These are phyloP conservation scores for Dendrocopos noguchii DNA, from an alignment of 2,113 vertebrate species.

Conservation along the genomic window DNA sequence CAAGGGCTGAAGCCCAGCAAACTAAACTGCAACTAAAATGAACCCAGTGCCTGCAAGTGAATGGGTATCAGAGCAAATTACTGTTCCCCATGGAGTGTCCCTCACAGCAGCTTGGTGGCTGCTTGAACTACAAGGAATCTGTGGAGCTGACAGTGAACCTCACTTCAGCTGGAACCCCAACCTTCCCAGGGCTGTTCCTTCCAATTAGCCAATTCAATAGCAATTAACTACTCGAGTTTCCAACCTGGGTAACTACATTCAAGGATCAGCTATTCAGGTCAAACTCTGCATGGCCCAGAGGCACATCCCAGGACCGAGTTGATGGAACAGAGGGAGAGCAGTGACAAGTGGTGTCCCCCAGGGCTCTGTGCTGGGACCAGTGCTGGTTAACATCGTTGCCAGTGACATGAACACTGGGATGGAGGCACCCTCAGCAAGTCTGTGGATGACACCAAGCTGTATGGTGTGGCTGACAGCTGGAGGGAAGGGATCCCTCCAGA, in stretches of 20 bases:
- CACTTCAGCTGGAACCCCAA: neutral
- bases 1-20: neutral
- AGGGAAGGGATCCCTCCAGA: too few species aligned
- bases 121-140: neutral
- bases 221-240: neutral
- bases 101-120: neutral
- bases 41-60: neutral
- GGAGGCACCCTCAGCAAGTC: too few species aligned
- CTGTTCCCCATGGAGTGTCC: neutral
- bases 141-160: neutral
- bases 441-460: too few species aligned
- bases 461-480: too few species aligned
- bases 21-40: neutral
- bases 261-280: neutral
- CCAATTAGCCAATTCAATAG: neutral
- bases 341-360: too few species aligned
- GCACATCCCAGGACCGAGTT: neutral
- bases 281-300: neutral
- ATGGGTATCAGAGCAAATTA: neutral
- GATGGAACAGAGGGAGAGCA: neutral
- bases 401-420: too few species aligned
- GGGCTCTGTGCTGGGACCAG: too few species aligned
- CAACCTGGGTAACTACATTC: neutral
- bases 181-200: neutral
- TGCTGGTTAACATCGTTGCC: too few species aligned